Evolutionary conservation across 2,888 invertebrate genomes (phyloP).

Genomic region (Ptilodon capucinus): DNA sequence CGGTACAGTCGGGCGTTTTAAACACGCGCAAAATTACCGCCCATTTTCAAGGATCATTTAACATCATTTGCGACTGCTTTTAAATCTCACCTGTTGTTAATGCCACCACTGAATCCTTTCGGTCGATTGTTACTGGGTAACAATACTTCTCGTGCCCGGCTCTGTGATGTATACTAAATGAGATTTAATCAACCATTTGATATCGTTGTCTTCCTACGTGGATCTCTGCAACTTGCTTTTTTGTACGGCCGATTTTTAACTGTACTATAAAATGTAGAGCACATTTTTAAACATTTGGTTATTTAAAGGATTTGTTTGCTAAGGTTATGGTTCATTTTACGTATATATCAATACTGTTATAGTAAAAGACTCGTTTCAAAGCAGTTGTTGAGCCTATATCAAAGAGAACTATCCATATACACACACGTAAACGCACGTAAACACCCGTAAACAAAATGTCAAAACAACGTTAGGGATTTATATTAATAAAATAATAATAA

Average conservation of each 20-base stretch:
- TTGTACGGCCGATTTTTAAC: constrained; percentile 6
- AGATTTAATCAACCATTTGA: constrained; percentile 29
- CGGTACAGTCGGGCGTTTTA: constrained; percentile 11
- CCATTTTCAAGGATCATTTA: constrained; percentile 62
- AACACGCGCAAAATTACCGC: constrained; percentile 37
- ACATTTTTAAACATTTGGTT: too few relatives aligned
- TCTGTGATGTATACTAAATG: constrained; percentile 31
- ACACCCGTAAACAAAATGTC: too few relatives aligned
- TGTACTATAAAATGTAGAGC: constrained; percentile 13
- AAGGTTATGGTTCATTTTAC: too few relatives aligned
- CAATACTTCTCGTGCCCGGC: constrained; percentile 57
- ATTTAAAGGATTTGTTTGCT: too few relatives aligned
- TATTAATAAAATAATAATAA: too few relatives aligned
- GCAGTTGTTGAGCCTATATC: too few relatives aligned
- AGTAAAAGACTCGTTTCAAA: too few relatives aligned
- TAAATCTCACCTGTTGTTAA: constrained; percentile 76
- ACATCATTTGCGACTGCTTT: constrained; percentile 75
- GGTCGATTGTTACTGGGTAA: constrained; percentile 67
- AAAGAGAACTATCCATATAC: too few relatives aligned
- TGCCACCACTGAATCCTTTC: constrained; percentile 69
- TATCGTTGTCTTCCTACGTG: constrained; percentile 20
- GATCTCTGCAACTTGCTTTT: constrained; percentile 12
- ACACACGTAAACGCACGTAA: too few relatives aligned
- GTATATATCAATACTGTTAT: too few relatives aligned
- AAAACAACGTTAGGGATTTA: too few relatives aligned